Percentiles rank a stretch among this genome's conserved stretches.
phyloP scores from a whole-genome alignment of 2,113 vertebrate species.

The Otus sunia region DNA sequence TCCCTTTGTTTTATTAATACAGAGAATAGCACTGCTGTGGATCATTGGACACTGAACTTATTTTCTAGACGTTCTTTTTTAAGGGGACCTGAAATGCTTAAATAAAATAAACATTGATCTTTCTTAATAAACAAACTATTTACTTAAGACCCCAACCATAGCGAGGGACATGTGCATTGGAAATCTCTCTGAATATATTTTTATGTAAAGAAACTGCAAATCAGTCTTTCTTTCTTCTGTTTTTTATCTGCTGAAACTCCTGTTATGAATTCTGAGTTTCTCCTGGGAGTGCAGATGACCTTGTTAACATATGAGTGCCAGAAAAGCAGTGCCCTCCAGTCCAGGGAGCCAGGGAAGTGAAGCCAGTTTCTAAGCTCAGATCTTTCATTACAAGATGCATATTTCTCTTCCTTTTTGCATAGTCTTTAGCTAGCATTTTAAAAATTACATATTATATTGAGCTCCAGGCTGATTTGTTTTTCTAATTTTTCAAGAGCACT shows the following conservation, averaged over 20 bases:
- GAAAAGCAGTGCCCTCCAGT: not conserved
- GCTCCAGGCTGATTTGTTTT: not conserved
- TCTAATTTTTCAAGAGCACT: not conserved
- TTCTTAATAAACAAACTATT: not conserved
- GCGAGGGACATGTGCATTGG: accelerated
- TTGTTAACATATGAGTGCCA: not conserved
- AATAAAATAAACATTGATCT: not conserved
- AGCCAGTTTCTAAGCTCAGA: not conserved
- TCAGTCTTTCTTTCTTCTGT: not conserved
- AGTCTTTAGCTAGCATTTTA: not conserved
- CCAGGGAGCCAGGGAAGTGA: not conserved
- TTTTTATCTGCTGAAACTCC: not conserved
- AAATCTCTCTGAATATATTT: not conserved
- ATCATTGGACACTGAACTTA: not conserved
- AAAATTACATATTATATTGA: not conserved
- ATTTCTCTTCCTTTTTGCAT: not conserved
- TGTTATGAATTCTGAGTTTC: not conserved
- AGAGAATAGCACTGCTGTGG: not conserved
- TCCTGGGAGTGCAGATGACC: not conserved
- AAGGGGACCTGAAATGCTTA: not conserved
- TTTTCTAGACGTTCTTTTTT: not conserved
- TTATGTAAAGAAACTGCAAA: not conserved
- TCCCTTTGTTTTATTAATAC: slow-evolving; percentile 44
- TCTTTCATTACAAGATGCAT: not conserved
- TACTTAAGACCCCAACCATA: not conserved